Evolutionary conservation across 2,797 vertebrate genomes (phyloP).

Genomic region (Apodemus agrarius): DNA sequence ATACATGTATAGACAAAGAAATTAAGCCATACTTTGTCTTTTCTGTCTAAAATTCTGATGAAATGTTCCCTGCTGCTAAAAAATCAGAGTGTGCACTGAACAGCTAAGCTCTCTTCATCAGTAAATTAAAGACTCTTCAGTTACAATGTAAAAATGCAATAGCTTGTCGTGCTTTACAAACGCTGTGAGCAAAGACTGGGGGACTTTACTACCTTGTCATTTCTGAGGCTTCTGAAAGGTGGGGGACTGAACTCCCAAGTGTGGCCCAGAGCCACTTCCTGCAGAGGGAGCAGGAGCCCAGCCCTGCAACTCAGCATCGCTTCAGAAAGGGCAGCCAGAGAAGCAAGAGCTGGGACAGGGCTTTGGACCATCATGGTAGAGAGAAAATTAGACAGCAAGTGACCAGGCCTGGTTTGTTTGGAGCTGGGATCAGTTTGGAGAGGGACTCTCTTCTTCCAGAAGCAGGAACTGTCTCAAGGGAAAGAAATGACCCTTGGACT

Average conservation of each 20-base stretch:
- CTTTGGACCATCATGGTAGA: conserved; percentile 7
- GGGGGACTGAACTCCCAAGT: neutral
- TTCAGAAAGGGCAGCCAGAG: neutral
- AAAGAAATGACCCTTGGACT: neutral
- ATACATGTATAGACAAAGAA: conserved; percentile 38
- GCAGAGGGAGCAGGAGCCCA: neutral
- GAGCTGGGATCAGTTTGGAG: neutral
- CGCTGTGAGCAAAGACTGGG: conserved; percentile 51
- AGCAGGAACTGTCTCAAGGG: neutral
- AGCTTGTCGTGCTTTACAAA: conserved; percentile 71
- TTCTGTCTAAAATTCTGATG: conserved; percentile 68
- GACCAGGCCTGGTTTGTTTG: neutral
- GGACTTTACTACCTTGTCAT: conserved; percentile 58
- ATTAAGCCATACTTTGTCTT: conserved; percentile 73
- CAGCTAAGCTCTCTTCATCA: conserved; percentile 59
- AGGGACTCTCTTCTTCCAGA: conserved; percentile 1
- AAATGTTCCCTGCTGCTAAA: conserved; percentile 63
- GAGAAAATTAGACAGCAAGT: neutral
- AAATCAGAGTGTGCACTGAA: conserved; percentile 14
- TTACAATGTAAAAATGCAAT: conserved; percentile 74
- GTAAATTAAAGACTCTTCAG: conserved; percentile 73
- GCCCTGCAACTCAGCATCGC: neutral
- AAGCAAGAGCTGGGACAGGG: neutral
- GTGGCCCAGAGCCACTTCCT: neutral
- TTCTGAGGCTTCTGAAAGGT: conserved; percentile 19